Evolutionary conservation across 2,797 vertebrate genomes (phyloP), one percentile per base, ranked within the genome.

Genomic region (Neosilurus hyrtlii): DNA sequence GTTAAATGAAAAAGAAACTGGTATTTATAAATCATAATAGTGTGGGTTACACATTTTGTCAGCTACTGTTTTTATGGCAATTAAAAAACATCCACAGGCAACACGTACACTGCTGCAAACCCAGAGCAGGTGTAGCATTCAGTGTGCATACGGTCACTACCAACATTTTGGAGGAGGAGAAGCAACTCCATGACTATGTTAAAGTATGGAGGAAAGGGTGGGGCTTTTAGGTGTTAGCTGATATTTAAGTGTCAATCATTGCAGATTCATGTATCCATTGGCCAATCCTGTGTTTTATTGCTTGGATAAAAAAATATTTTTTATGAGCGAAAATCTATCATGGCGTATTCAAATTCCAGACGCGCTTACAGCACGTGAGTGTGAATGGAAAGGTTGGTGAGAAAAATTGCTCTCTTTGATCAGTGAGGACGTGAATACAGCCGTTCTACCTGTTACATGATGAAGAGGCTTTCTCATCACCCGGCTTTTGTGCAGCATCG

Each of bases 401-500:
- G 71, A 16, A 1, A 9, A 8, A 14, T 2, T 5, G 12, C 22
- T 49, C 0, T 15, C 26, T 16, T 73, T 30, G 49, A 76, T 76
- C 11, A 1, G 4, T 5, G 62, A 62, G 61, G 71, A 74, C 26
- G 1, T 18, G 9, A 57, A 74, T 52, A 0, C 68, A 24, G 68
- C 43, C 24, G 49, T 26, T 75, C 9, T 4, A 61, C 73, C 56
- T 43, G 30, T 76, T 59, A 61, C 54, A 11, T 2, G 9, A 4
- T 24, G 66, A 14, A 59, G 26, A 56, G 66, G 9, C 74, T n/a
- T 71, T 70, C 24, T 71, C 49, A 73, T 67, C 57, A 56, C 59
- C 56, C 11, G 68, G 49, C 12, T 79, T 68, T 81, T 2, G 37
- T 56, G 22, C 30, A 4, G 66, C 15, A 14, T 5, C 6, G 18